Evolutionary conservation across 2,888 invertebrate genomes (phyloP).

Genomic region (Argyresthia goedartella): DNA sequence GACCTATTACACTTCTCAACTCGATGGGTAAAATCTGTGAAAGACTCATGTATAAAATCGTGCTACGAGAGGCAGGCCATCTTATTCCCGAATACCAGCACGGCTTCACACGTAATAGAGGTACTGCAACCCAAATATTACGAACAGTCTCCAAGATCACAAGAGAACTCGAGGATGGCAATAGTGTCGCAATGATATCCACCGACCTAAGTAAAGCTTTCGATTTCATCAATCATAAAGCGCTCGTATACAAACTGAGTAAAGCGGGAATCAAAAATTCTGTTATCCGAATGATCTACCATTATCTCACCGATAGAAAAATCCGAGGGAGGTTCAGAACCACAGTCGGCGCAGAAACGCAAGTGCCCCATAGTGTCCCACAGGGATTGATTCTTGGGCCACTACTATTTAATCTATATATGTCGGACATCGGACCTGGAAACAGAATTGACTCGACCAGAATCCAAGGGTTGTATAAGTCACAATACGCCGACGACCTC

Average conservation of each 20-base stretch:
- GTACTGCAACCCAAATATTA: slow-evolving; percentile 10
- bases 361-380: neutral
- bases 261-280: too few relatives aligned
- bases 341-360: neutral
- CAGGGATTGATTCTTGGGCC: slow-evolving; percentile 3
- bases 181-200: slow-evolving; percentile 8
- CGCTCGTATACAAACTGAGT: slow-evolving; percentile 5
- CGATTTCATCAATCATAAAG: slow-evolving; percentile 8
- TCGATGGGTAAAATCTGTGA: too few relatives aligned
- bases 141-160: too few relatives aligned
- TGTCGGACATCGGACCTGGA: neutral
- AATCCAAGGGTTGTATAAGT: neutral
- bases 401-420: neutral
- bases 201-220: slow-evolving; percentile 9
- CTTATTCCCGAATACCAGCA: slow-evolving; percentile 9
- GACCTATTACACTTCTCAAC: too few relatives aligned
- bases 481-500: slow-evolving; percentile 4
- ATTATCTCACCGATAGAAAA: too few relatives aligned
- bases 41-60: too few relatives aligned
- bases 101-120: slow-evolving; percentile 5
- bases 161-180: slow-evolving; percentile 7
- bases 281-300: too few relatives aligned
- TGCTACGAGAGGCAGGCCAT: too few relatives aligned
- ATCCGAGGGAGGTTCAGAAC: too few relatives aligned
- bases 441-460: neutral